phyloP scores from a whole-genome alignment of 2,888 invertebrate genomes.

The Ennomos fuscantarius region DNA sequence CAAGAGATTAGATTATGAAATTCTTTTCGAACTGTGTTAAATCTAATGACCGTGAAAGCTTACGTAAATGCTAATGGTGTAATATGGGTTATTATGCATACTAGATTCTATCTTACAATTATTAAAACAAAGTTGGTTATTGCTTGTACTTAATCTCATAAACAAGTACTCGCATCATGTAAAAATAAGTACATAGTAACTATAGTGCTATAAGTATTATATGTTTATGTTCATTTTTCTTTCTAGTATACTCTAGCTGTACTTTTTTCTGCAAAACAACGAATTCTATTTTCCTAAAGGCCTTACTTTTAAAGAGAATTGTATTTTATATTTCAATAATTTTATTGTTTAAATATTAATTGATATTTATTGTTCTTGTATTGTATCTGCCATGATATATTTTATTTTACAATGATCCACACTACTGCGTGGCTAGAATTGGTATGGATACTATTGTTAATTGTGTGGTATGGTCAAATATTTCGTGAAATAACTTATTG shows the following conservation, averaged over 20 bases:
- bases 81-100: conserved; percentile 9
- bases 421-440: too few relatives aligned
- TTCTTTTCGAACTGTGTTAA: conserved; percentile 23
- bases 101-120: conserved; percentile 5
- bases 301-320: too few relatives aligned
- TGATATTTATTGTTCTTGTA: too few relatives aligned
- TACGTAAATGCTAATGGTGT: conserved; percentile 19
- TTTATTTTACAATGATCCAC: too few relatives aligned
- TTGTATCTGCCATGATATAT: too few relatives aligned
- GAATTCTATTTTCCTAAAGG: too few relatives aligned
- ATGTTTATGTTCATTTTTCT: not conserved
- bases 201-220: not conserved
- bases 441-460: too few relatives aligned
- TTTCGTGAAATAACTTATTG: too few relatives aligned
- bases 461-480: too few relatives aligned
- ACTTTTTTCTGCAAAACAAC: too few relatives aligned
- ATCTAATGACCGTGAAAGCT: conserved; percentile 23
- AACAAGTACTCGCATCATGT: conserved; percentile 7
- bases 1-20: conserved; percentile 4
- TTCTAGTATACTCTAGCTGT: not conserved
- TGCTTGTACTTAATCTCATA: conserved; percentile 21
- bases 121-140: conserved; percentile 4
- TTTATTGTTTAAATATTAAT: too few relatives aligned
- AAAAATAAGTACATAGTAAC: conserved; percentile 6
- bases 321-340: too few relatives aligned